A percentile compares a stretch with the other conserved stretches of the same genome.
Conservation (phyloP, 2,888 invertebrate genomes). For the Mamestra brassicae region DNA sequence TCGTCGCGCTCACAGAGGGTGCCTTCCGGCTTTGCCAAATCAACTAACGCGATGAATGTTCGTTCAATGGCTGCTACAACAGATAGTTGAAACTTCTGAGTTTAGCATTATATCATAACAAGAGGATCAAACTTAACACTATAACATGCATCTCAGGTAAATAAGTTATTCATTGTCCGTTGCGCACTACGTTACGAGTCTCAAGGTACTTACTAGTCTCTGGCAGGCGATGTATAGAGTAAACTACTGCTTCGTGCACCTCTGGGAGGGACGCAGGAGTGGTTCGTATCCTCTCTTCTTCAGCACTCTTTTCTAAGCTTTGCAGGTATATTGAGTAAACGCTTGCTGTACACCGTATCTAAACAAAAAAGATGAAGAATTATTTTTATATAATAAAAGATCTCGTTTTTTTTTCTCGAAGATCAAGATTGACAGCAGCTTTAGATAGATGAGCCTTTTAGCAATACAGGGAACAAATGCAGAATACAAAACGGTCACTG, state of each 20-base stretch:
- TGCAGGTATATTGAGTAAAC: slow-evolving; percentile 85
- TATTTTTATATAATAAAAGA: background rate
- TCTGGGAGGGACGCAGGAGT: slow-evolving; percentile 80
- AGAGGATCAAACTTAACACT: background rate
- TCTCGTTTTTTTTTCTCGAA: too few relatives aligned
- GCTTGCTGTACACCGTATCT: slow-evolving; percentile 86
- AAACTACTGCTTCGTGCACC: slow-evolving; percentile 81
- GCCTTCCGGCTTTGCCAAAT: too few relatives aligned
- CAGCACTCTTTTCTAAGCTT: slow-evolving; percentile 84
- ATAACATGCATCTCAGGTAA: background rate
- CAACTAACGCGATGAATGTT: background rate
- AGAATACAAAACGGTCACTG: too few relatives aligned
- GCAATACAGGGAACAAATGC: too few relatives aligned
- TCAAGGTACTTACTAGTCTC: slow-evolving; percentile 76
- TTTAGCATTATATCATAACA: background rate
- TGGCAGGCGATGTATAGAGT: slow-evolving; percentile 82
- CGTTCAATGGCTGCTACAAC: background rate
- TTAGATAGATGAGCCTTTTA: too few relatives aligned
- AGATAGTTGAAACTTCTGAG: background rate
- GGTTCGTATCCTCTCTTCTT: slow-evolving; percentile 79
- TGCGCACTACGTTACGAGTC: slow-evolving; percentile 5
- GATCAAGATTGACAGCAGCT: too few relatives aligned
- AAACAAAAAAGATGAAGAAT: slow-evolving; percentile 27
- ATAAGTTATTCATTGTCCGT: slow-evolving; percentile 29
- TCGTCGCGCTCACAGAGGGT: too few relatives aligned